Percentiles rank a stretch among this genome's conserved stretches.
Conservation (phyloP, 2,113 vertebrate species). For the Erinaceus europaeus region DNA sequence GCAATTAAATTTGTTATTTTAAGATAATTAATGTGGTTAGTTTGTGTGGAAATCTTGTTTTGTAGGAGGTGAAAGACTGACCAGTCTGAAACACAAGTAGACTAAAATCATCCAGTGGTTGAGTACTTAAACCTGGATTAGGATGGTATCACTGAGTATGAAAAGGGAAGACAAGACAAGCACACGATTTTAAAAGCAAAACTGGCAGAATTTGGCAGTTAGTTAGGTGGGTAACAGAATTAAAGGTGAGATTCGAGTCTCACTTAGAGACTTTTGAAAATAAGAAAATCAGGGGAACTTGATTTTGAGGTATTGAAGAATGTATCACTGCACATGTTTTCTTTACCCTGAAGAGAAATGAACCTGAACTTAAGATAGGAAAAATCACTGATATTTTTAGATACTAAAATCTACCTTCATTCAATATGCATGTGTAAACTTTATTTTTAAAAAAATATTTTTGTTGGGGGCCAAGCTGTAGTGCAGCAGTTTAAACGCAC, state of each 20-base stretch:
- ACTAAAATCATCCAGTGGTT: not conserved
- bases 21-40: not conserved
- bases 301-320: not conserved
- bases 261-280: not conserved
- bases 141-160: not conserved
- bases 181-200: not conserved
- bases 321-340: not conserved
- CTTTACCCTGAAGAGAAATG: not conserved
- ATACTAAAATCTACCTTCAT: not conserved
- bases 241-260: not conserved
- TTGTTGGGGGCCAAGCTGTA: too few relatives aligned
- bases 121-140: not conserved
- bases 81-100: not conserved
- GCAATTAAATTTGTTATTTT: not conserved
- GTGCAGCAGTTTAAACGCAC: too few relatives aligned
- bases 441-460: too few relatives aligned
- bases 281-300: not conserved
- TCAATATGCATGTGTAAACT: not conserved
- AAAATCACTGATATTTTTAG: not conserved
- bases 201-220: not conserved
- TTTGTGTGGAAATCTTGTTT: not conserved
- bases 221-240: not conserved
- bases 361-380: not conserved
- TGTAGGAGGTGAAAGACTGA: not conserved
- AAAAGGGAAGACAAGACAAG: not conserved